phyloP scores from a whole-genome alignment of 30 jellyfish, hydroid and myxozoan species.

The Catostylus mosaicus region DNA sequence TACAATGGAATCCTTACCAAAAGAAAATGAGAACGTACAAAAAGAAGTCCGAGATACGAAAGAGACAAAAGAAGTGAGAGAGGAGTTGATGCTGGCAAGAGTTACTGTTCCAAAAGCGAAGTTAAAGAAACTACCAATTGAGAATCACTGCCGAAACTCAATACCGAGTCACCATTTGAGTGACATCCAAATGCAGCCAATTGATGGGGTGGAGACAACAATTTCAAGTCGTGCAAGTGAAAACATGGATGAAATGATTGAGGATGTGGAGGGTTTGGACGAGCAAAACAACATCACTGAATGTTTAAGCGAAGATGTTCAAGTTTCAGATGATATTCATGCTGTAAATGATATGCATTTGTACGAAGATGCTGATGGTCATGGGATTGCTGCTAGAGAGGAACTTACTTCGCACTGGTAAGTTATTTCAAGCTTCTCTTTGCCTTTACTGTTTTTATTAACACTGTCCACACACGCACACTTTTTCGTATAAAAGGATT shows the following conservation, averaged over 20 bases:
- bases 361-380: background rate
- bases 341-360: background rate
- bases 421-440: no score
- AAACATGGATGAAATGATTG: background rate
- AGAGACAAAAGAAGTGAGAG: slow-evolving; percentile 14
- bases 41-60: background rate
- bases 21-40: background rate
- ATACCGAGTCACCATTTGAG: slow-evolving; percentile 45
- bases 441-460: no score
- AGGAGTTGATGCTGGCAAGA: slow-evolving; percentile 47
- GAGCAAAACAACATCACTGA: background rate
- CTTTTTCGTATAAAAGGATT: no score
- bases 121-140: slow-evolving; percentile 43
- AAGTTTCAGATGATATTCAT: background rate
- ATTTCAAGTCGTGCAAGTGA: slow-evolving; percentile 1
- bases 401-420: slow-evolving; percentile 7
- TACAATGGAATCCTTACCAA: background rate
- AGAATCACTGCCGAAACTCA: slow-evolving; percentile 64
- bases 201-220: slow-evolving; percentile 37
- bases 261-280: no score
- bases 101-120: slow-evolving; percentile 64
- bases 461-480: no score
- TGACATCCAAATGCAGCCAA: slow-evolving; percentile 76
- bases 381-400: background rate
- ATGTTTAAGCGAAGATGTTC: background rate